Evolutionary conservation across 2,888 invertebrate species (phyloP), one percentile per base, ranked within the genome.

Genomic region (Apodemia zela): DNA sequence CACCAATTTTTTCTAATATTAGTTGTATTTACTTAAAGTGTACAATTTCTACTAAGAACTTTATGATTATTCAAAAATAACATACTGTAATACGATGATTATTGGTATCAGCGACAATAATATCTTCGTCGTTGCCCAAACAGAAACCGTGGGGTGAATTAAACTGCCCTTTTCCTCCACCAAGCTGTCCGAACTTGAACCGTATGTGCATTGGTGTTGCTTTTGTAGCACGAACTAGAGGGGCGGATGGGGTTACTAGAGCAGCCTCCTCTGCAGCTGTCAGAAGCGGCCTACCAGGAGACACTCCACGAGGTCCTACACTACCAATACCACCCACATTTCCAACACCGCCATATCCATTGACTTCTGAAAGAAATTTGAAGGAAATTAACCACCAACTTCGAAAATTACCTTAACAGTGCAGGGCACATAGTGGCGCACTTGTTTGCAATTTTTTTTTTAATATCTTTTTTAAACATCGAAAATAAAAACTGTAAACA

Each of bases 71-170:
- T 15, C 4, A 13, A 42, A 42, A 42, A 17, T 18, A 47, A 59
- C 73, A 69, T 80, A 96, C 96, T 89, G 97, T 97, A 78, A 99
- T 97, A 69, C 98, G 95, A 91, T 99, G 98, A 84, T 98, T 98
- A 82, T 98, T 98, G 6, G 98, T 98, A 82, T 98, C 97, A 54
- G 98, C 98, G 25, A 98, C 98, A 75, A 98, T 97, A 72, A 99
- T 98, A 79, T 98, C 98, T 83, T 98, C 98, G 77, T 98, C 98
- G 62, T 96, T 94, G 45, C 98, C 98, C 69, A 99, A 93, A 79
- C 98, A 99, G 85, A 99, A 99, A 59, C 98, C 98, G 85, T 99
- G 98, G 0, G 98, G 98, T 0, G 98, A 98, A 88, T 98, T 98
- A 78, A 99, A 98, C 87, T 98, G 98, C 21, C 97, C 97, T 81